A percentile compares a stretch with the other conserved stretches of the same genome.
phyloP scores from a whole-genome alignment of 2,888 invertebrate genomes.

The Phragmatobia fuliginosa region DNA sequence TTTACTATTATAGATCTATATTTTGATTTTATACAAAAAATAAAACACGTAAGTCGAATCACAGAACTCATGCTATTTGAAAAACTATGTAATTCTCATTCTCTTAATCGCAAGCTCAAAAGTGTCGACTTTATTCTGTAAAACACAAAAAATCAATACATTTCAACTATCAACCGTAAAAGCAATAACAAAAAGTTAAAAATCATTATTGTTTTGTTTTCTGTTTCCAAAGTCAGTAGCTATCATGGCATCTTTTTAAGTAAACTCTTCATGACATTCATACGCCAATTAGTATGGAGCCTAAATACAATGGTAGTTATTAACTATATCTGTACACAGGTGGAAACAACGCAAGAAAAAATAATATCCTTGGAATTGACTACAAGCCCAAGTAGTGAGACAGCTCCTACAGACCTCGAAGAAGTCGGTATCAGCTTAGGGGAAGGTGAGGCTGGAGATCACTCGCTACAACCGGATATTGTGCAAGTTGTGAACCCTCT shows the following conservation, averaged over 20 bases:
- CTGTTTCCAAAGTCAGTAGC: neutral
- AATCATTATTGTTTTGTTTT: neutral
- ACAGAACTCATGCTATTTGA: neutral
- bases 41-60: neutral
- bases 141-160: neutral
- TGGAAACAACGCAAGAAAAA: constrained; percentile 96
- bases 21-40: neutral
- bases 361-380: constrained; percentile 95
- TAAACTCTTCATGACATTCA: constrained; percentile 9
- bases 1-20: neutral
- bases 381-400: constrained; percentile 88
- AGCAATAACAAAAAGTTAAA: neutral
- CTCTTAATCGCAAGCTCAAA: neutral
- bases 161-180: neutral
- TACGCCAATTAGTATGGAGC: neutral
- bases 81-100: neutral
- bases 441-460: constrained; percentile 81
- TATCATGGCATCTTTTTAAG: neutral
- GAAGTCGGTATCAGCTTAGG: constrained; percentile 68
- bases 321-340: constrained; percentile 80
- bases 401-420: constrained; percentile 79
- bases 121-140: neutral
- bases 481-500: constrained; percentile 84
- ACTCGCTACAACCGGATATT: constrained; percentile 85
- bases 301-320: constrained; percentile 9